A percentile compares a stretch with the other conserved stretches of the same genome.
phyloP scores from a whole-genome alignment of 2,113 vertebrate genomes.

The Vanacampus margaritifer region DNA sequence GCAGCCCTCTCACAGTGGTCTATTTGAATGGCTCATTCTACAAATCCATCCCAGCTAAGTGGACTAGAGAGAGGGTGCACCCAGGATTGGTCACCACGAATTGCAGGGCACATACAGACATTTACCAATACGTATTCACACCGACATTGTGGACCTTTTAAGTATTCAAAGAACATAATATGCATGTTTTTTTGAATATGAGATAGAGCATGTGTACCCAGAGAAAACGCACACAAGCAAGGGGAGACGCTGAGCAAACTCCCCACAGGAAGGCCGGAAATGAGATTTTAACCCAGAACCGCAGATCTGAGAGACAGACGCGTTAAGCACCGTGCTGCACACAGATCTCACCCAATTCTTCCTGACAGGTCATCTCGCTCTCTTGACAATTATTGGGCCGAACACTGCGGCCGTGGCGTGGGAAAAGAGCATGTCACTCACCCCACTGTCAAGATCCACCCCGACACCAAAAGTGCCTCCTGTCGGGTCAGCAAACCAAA shows the following conservation, averaged over 20 bases:
- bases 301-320: neutral
- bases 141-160: neutral
- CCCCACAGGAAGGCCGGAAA: neutral
- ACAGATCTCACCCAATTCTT: constrained; percentile 48
- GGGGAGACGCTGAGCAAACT: too few relatives aligned
- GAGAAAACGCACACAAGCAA: too few relatives aligned
- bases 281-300: neutral
- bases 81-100: too few relatives aligned
- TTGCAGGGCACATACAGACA: too few relatives aligned
- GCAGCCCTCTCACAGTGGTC: too few relatives aligned
- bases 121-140: too few relatives aligned
- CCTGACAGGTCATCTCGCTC: constrained; percentile 49
- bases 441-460: constrained; percentile 31
- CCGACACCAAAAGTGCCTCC: constrained; percentile 46
- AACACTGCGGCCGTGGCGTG: constrained; percentile 39
- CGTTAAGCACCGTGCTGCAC: constrained; percentile 18
- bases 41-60: too few relatives aligned
- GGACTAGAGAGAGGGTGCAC: too few relatives aligned
- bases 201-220: too few relatives aligned
- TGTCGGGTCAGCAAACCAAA: constrained; percentile 64
- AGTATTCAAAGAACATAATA: neutral
- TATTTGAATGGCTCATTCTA: too few relatives aligned
- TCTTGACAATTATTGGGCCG: constrained; percentile 48
- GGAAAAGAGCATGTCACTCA: constrained; percentile 57
- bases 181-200: neutral